phyloP scores from a whole-genome alignment of 2,113 vertebrate genomes.

The Passer montanus region DNA sequence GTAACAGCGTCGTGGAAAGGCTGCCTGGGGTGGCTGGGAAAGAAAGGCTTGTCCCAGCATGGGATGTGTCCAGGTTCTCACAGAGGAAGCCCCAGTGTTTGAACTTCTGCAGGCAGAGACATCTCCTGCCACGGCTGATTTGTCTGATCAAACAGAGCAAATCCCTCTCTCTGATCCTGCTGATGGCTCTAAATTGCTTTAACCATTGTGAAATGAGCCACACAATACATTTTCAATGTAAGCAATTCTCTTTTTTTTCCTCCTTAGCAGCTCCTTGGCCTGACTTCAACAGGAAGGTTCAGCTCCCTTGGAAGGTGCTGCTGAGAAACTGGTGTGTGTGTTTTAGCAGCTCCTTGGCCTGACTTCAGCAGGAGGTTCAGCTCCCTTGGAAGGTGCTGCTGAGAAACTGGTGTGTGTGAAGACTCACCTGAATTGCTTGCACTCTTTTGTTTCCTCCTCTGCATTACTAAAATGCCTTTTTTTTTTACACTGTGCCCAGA shows the following conservation, averaged over 20 bases:
- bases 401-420: neutral
- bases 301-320: neutral
- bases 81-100: neutral
- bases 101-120: neutral
- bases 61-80: neutral
- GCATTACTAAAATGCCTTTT: neutral
- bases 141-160: slow-evolving; percentile 51
- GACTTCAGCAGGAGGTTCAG: neutral
- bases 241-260: neutral
- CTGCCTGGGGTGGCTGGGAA: neutral
- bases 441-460: neutral
- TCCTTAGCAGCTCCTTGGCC: neutral
- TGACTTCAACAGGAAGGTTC: neutral
- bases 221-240: neutral
- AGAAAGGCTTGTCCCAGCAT: neutral
- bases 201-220: slow-evolving; percentile 40
- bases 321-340: neutral
- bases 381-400: neutral
- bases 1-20: neutral
- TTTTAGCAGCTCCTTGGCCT: neutral
- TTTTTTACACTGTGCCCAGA: neutral
- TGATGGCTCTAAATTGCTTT: slow-evolving; percentile 42
- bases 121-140: neutral
- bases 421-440: neutral
- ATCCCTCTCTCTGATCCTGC: slow-evolving; percentile 22